Conservation (phyloP, 1,140 invertebrate species). For the Dendrolimus kikuchii region DNA sequence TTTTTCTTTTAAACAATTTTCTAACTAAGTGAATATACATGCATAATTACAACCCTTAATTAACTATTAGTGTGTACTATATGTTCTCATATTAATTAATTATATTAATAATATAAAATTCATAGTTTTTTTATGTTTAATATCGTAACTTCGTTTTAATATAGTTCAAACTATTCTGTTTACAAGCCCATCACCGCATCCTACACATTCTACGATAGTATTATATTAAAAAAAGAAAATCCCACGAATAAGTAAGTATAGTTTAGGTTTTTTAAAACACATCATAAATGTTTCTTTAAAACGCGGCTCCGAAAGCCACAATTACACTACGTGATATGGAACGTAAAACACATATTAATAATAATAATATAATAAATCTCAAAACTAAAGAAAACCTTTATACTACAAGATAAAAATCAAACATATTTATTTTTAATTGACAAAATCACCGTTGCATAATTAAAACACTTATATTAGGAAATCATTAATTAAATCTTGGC, state of each 20-base stretch:
- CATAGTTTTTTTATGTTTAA: slow-evolving; percentile 29
- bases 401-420: slow-evolving; percentile 24
- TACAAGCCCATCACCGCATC: slow-evolving; percentile 49
- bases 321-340: slow-evolving; percentile 51
- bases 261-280: slow-evolving; percentile 45
- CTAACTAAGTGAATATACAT: slow-evolving; percentile 57
- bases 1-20: slow-evolving; percentile 36
- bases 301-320: slow-evolving; percentile 6
- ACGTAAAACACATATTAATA: slow-evolving; percentile 33
- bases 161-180: slow-evolving; percentile 44
- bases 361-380: slow-evolving; percentile 18
- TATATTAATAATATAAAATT: slow-evolving; percentile 27
- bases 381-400: slow-evolving; percentile 36
- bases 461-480: background rate
- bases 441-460: slow-evolving; percentile 43
- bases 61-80: slow-evolving; percentile 47
- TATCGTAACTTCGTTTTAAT: slow-evolving; percentile 25
- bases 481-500: too few species aligned
- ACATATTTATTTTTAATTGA: slow-evolving; percentile 48
- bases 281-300: slow-evolving; percentile 36
- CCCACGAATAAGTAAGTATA: slow-evolving; percentile 39
- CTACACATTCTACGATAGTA: slow-evolving; percentile 20
- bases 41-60: slow-evolving; percentile 30
- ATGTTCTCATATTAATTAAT: slow-evolving; percentile 12
- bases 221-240: slow-evolving; percentile 34